Conservation (phyloP, 2,113 vertebrate species). For the Perognathus longimembris region DNA sequence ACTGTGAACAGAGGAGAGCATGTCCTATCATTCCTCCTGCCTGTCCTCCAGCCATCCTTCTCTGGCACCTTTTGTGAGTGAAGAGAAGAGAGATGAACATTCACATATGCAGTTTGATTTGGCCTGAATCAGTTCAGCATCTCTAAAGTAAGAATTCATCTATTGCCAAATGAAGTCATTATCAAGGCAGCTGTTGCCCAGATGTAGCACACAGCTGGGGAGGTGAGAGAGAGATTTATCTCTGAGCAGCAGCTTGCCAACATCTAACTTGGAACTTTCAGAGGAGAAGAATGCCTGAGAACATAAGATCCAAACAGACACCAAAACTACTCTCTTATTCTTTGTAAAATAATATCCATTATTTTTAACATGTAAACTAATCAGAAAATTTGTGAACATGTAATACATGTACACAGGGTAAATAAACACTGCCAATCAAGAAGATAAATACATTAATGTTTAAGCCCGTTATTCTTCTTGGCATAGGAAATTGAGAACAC, state of each 20-base stretch:
- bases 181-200: constrained; percentile 66
- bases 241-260: constrained; percentile 59
- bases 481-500: background rate
- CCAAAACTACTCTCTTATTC: background rate
- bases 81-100: background rate
- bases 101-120: background rate
- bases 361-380: background rate
- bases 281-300: constrained; percentile 6
- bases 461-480: background rate
- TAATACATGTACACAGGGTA: background rate
- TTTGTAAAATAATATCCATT: background rate
- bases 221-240: constrained; percentile 52
- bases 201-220: constrained; percentile 45
- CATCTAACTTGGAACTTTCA: background rate
- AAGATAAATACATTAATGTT: constrained; percentile 5
- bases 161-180: constrained; percentile 66
- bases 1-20: too few species aligned
- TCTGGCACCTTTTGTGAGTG: constrained; percentile 15
- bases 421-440: background rate
- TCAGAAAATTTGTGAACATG: background rate
- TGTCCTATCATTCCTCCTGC: background rate
- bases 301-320: background rate
- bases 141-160: constrained; percentile 69
- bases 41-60: background rate
- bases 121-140: constrained; percentile 61